These are phyloP conservation scores for Dendroctonus valens DNA, from an alignment of 1,140 invertebrate species.

Conservation along the genomic window DNA sequence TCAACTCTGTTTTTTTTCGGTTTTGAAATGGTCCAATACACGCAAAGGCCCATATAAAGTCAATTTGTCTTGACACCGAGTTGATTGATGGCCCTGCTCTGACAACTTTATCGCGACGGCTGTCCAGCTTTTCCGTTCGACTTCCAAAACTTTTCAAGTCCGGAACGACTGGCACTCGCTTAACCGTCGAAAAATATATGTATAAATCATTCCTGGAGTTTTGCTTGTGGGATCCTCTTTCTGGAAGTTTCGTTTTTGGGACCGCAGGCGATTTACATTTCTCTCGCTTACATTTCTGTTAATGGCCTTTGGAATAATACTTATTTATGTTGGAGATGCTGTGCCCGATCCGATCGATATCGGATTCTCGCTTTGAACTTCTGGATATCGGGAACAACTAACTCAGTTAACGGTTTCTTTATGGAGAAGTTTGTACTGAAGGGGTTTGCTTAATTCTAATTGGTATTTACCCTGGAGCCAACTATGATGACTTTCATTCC, in stretches of 20 bases:
- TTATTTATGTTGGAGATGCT: slow-evolving; percentile 6
- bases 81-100: slow-evolving; percentile 17
- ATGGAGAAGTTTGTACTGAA: no score
- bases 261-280: slow-evolving; percentile 15
- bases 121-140: slow-evolving; percentile 25
- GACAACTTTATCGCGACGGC: slow-evolving; percentile 25
- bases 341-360: neutral
- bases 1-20: neutral
- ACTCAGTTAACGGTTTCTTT: no score
- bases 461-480: no score
- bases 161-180: slow-evolving; percentile 22
- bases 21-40: neutral
- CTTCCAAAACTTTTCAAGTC: slow-evolving; percentile 15
- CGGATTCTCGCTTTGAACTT: neutral
- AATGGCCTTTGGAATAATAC: slow-evolving; percentile 18
- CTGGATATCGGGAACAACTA: no score
- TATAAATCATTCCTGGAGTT: slow-evolving; percentile 29
- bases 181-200: slow-evolving; percentile 26
- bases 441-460: no score
- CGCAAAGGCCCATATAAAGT: slow-evolving; percentile 17
- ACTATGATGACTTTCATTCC: no score
- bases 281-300: slow-evolving; percentile 15
- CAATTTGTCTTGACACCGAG: slow-evolving; percentile 20
- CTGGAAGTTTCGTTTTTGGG: slow-evolving; percentile 7
- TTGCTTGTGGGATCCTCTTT: slow-evolving; percentile 25